A percentile compares a stretch with the other conserved stretches of the same genome.
These are phyloP conservation scores for Odontophorus gujanensis DNA, from an alignment of 2,113 vertebrate genomes.

Conservation along the genomic window DNA sequence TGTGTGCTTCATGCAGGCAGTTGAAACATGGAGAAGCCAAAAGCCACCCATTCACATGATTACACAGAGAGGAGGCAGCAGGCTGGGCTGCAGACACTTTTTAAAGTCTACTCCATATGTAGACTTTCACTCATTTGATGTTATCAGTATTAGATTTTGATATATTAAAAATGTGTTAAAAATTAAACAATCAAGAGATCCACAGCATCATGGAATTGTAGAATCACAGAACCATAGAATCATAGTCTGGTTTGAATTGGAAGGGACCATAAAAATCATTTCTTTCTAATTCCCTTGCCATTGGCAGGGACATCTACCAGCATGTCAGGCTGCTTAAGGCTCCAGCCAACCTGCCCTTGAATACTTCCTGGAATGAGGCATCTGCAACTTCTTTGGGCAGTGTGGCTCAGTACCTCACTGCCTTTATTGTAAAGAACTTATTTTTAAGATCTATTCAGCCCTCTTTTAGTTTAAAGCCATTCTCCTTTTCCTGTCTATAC, in stretches of 20 bases:
- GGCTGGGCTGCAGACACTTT: background rate
- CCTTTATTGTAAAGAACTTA: too few relatives aligned
- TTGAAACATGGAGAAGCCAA: background rate
- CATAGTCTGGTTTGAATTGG: background rate
- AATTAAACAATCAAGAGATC: background rate
- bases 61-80: too few relatives aligned
- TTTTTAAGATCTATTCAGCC: background rate
- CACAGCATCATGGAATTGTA: background rate
- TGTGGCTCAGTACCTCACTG: too few relatives aligned
- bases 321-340: too few relatives aligned
- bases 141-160: background rate
- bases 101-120: background rate
- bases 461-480: background rate
- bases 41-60: background rate
- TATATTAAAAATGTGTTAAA: background rate
- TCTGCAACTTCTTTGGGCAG: too few relatives aligned
- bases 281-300: too few relatives aligned
- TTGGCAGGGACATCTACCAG: too few relatives aligned
- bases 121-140: background rate
- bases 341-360: too few relatives aligned
- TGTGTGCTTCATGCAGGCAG: too few relatives aligned
- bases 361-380: too few relatives aligned
- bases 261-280: background rate
- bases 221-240: background rate
- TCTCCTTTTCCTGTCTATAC: background rate